phyloP scores from a whole-genome alignment of 2,888 invertebrate species.

The Volucella inanis region DNA sequence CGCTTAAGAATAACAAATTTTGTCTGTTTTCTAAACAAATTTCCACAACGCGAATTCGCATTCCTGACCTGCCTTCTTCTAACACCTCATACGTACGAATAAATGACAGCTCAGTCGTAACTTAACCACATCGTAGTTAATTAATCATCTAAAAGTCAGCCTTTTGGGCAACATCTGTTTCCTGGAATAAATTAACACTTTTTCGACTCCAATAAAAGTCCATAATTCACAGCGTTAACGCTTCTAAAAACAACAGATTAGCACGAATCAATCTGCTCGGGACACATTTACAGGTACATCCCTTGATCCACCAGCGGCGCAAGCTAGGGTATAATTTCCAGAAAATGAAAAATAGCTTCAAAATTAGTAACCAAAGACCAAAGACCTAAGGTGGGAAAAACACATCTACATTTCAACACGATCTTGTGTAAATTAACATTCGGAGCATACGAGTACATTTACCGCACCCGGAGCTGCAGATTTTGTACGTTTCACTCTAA shows the following conservation, averaged over 20 bases:
- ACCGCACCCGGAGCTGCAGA: neutral
- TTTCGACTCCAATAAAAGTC: neutral
- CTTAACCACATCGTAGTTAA: neutral
- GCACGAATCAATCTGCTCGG: constrained; percentile 11
- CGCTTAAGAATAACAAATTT: too few species aligned
- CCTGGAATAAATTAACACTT: neutral
- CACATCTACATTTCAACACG: constrained; percentile 53
- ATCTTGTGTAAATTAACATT: constrained; percentile 63
- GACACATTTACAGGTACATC: constrained; percentile 13
- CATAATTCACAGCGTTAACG: constrained; percentile 18
- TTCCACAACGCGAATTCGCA: neutral
- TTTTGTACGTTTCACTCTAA: constrained; percentile 52
- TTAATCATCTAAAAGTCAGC: constrained; percentile 4
- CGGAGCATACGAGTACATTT: neutral
- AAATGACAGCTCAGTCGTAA: neutral
- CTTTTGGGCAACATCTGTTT: constrained; percentile 6
- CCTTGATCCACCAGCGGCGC: neutral
- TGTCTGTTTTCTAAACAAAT: neutral
- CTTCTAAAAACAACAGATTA: constrained; percentile 28
- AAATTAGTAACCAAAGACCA: constrained; percentile 10
- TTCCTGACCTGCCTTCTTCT: neutral
- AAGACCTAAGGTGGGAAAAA: constrained; percentile 13
- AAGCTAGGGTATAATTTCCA: neutral
- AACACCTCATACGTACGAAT: neutral
- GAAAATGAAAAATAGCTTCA: constrained; percentile 20